A percentile compares a stretch with the other conserved stretches of the same genome.
These are phyloP conservation scores for Garra rufa DNA, from an alignment of 2,113 vertebrate genomes.

Conservation along the genomic window DNA sequence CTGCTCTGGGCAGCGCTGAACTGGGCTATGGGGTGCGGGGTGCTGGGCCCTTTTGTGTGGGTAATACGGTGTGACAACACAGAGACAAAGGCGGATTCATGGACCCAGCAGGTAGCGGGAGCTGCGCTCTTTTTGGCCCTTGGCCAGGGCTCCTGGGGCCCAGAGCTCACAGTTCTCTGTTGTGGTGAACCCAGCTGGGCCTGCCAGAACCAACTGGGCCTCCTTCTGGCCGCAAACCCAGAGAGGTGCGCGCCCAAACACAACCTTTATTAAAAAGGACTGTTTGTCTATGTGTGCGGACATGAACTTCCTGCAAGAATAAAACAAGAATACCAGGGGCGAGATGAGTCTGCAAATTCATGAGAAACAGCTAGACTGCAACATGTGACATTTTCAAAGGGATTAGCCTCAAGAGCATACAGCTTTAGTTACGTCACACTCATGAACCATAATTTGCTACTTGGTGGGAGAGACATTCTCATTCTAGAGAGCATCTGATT, in stretches of 20 bases:
- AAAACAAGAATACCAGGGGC: constrained; percentile 11
- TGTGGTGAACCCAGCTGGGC: constrained; percentile 71
- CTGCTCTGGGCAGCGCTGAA: constrained; percentile 84
- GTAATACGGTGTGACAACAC: constrained; percentile 98
- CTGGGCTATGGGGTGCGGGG: constrained; percentile 68
- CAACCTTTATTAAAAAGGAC: constrained; percentile 50
- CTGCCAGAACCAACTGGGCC: constrained; percentile 68
- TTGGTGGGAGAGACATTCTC: not conserved
- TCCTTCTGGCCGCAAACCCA: constrained; percentile 49
- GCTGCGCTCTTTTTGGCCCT: constrained; percentile 78
- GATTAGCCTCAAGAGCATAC: not conserved
- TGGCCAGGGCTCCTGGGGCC: constrained; percentile 75
- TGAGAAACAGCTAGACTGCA: constrained; percentile 15
- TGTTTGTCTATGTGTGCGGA: constrained; percentile 51
- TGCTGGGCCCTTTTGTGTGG: constrained; percentile 91
- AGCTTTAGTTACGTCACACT: not conserved
- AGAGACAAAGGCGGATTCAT: constrained; percentile 98
- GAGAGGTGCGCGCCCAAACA: constrained; percentile 54
- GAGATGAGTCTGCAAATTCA: constrained; percentile 45
- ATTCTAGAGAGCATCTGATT: not conserved
- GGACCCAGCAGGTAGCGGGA: constrained; percentile 97
- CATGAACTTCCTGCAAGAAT: constrained; percentile 34
- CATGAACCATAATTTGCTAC: not conserved
- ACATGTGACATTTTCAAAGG: not conserved
- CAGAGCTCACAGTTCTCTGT: constrained; percentile 75